Percentiles rank a stretch among this genome's conserved stretches.
Evolutionary conservation across 1,140 invertebrate genomes (phyloP).

Genomic region (Pseudomyrmex concolor): DNA sequence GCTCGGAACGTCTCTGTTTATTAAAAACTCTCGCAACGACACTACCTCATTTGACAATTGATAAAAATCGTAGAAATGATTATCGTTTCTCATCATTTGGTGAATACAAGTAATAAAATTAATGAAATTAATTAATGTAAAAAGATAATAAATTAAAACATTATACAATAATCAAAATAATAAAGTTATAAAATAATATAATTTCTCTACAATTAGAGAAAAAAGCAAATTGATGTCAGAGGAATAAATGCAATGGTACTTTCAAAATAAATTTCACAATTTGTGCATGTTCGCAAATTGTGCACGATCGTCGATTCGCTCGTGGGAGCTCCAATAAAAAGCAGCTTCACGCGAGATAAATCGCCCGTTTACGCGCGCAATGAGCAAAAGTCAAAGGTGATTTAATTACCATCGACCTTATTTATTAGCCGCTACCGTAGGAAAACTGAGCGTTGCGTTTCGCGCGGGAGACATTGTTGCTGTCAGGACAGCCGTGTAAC

Average conservation of each 20-base stretch:
- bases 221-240: background rate
- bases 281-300: slow-evolving; percentile 18
- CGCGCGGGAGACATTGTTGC: background rate
- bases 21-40: too few relatives aligned
- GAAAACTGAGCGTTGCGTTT: slow-evolving; percentile 44
- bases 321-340: slow-evolving; percentile 41
- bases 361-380: slow-evolving; percentile 39
- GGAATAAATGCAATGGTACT: too few relatives aligned
- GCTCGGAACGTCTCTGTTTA: too few relatives aligned
- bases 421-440: slow-evolving; percentile 34
- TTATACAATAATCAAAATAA: too few relatives aligned
- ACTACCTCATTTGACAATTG: too few relatives aligned
- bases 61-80: too few relatives aligned
- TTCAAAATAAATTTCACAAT: background rate
- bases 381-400: slow-evolving; percentile 69
- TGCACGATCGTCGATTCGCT: background rate
- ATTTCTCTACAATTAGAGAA: background rate
- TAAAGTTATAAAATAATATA: too few relatives aligned
- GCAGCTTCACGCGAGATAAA: slow-evolving; percentile 41
- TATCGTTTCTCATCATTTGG: too few relatives aligned
- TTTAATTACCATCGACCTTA: slow-evolving; percentile 65
- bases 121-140: too few relatives aligned
- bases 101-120: too few relatives aligned
- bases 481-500: slow-evolving; percentile 7
- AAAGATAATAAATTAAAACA: too few relatives aligned